These are phyloP conservation scores for Sicus ferrugineus DNA, from an alignment of 2,888 invertebrate species.

Conservation along the genomic window DNA sequence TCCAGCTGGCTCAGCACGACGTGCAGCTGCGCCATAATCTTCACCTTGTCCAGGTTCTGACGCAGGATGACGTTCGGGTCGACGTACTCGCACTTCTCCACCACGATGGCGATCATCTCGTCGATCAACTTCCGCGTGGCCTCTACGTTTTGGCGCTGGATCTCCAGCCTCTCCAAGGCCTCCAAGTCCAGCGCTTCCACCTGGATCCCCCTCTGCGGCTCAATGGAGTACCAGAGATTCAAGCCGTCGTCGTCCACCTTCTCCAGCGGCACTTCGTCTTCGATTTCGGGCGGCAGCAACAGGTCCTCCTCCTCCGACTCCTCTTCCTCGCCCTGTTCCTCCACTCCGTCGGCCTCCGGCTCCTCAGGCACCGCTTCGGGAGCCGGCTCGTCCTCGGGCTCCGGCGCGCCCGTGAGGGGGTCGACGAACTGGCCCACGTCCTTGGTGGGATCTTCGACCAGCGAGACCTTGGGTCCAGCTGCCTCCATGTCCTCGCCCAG, in stretches of 20 bases:
- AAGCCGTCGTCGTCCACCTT: slow-evolving; percentile 28
- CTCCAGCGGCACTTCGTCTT: slow-evolving; percentile 18
- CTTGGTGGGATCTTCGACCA: neutral
- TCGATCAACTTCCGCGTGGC: slow-evolving; percentile 40
- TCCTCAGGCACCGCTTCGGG: neutral
- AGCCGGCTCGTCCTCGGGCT: neutral
- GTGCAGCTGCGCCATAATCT: slow-evolving; percentile 39
- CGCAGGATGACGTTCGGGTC: slow-evolving; percentile 38
- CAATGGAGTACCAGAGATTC: slow-evolving; percentile 37
- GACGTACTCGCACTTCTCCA: slow-evolving; percentile 41
- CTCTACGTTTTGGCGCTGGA: neutral
- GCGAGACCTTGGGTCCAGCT: too few species aligned
- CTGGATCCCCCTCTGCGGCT: neutral
- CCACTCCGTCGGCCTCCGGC: neutral
- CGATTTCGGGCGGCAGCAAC: slow-evolving; percentile 30
- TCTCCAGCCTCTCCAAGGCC: slow-evolving; percentile 9
- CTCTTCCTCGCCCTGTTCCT: slow-evolving; percentile 19
- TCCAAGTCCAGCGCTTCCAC: slow-evolving; percentile 31
- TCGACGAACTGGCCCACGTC: slow-evolving; percentile 8
- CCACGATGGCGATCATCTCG: slow-evolving; percentile 40
- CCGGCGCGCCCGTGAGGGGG: neutral
- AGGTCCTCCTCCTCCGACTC: slow-evolving; percentile 22
- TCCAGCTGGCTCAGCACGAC: slow-evolving; percentile 17
- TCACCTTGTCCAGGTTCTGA: slow-evolving; percentile 46
- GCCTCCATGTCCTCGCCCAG: neutral